Base-by-base conservation (phyloP, 2,113 vertebrate species). In the Lycaon pictus region DNA sequence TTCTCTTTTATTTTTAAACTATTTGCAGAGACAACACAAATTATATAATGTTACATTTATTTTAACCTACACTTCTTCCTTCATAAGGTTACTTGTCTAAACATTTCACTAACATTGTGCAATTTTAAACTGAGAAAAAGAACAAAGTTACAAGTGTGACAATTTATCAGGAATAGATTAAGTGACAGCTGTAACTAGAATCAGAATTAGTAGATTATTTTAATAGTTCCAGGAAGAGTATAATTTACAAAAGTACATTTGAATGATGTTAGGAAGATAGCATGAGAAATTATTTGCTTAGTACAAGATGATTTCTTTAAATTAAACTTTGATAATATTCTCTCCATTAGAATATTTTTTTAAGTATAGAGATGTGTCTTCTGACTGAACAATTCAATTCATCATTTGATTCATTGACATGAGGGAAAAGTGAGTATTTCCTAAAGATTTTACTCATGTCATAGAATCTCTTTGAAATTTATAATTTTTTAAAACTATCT, bases 101-200 rank as follows among this genome's bases (percentile, higher is more conserved):
- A 98, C 93, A 96, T 98, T 98, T 65, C 97, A 96, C 97, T 97
- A 98, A 98, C 95, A 97, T 97, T 55, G 88, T 72, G 94, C 97
- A 97, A 97, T 98, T 98, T 98, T 98, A 98, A 98, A 96, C 94
- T 86, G 95, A 97, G 95, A 93, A 96, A 96, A 97, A 97, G 97
- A 97, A 97, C 95, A 97, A 97, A 97, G 95, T 98, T 93, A 87
- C 85, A 97, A 97, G 79, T 94, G 56, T 94, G 95, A 82, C 35
- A 96, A 84, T 97, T 98, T 98, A 86, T 96, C 91, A 98, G 96
- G 83, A 98, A 62, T 94, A 97, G 97, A 97, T 97, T 93, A 97
- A 98, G 98, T 98, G 93, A 93, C 25, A 96, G 25, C 96, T 97
- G n/a, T 89, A 93, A 97, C 94, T 95, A 97, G 98, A 97, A 90